Evolutionary conservation across 2,113 vertebrate genomes (phyloP).

Genomic region (Notothenia coriiceps): DNA sequence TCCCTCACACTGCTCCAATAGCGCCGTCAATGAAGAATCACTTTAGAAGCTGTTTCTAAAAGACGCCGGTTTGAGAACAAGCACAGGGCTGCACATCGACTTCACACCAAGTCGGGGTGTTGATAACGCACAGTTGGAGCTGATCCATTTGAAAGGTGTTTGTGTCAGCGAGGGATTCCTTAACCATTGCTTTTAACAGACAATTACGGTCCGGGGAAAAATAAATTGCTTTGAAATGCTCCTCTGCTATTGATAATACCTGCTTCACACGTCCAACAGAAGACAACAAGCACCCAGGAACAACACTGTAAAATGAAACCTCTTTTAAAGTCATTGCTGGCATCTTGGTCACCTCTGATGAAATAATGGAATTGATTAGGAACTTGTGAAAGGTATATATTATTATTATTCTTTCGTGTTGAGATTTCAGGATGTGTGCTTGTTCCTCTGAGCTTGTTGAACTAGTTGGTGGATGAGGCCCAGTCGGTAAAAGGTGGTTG

Average conservation of each 20-base stretch:
- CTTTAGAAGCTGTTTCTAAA: slow-evolving; percentile 11
- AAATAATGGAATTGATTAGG: too few relatives aligned
- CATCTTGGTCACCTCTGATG: too few relatives aligned
- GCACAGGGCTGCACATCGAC: slow-evolving; percentile 44
- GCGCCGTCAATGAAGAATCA: background rate
- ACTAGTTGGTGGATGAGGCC: too few relatives aligned
- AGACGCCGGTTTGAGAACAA: slow-evolving; percentile 35
- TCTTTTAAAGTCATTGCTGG: too few relatives aligned
- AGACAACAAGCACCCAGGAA: background rate
- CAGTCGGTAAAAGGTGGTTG: too few relatives aligned
- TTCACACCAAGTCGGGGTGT: slow-evolving; percentile 50
- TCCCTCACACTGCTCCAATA: background rate
- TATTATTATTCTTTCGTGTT: too few relatives aligned
- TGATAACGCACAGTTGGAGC: slow-evolving; percentile 59
- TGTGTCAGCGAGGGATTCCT: slow-evolving; percentile 45
- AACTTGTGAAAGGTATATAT: too few relatives aligned
- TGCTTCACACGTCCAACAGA: background rate
- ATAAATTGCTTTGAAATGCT: background rate
- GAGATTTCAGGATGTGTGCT: too few relatives aligned
- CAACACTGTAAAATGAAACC: background rate
- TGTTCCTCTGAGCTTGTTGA: too few relatives aligned
- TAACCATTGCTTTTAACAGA: background rate
- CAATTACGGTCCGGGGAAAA: slow-evolving; percentile 2
- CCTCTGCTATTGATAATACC: background rate
- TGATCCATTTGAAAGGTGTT: slow-evolving; percentile 67